phyloP scores from a whole-genome alignment of 2,113 vertebrate genomes.

The Andinoacara biseriatus region DNA sequence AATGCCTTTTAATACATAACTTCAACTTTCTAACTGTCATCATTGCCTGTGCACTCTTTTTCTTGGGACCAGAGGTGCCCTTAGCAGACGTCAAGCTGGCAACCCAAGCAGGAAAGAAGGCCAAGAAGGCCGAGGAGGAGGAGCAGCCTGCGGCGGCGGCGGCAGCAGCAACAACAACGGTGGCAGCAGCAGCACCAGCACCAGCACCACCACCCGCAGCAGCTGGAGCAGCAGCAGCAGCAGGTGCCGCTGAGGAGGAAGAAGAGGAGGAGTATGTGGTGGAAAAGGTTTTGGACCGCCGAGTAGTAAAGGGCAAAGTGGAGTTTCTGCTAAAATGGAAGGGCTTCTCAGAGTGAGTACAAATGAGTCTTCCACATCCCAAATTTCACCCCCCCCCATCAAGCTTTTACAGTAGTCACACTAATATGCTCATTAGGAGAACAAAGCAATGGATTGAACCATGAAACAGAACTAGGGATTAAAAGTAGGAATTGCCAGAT shows the following conservation, averaged over 20 bases:
- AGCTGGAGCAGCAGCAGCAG: conserved; percentile 58
- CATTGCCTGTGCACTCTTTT: background rate
- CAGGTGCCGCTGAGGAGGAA: conserved; percentile 84
- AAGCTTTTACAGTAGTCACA: background rate
- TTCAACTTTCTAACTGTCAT: background rate
- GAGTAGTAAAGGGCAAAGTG: conserved; percentile 92
- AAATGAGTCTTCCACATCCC: background rate
- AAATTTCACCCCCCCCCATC: background rate
- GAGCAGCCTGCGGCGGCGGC: conserved; percentile 80
- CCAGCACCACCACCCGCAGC: background rate
- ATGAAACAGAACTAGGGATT: background rate
- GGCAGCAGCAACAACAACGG: conserved; percentile 75
- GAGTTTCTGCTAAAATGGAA: conserved; percentile 99
- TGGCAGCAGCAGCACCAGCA: too few relatives aligned
- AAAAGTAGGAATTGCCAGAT: background rate
- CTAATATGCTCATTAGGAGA: background rate
- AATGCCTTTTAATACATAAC: background rate
- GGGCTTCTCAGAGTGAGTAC: conserved; percentile 94
- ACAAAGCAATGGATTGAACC: background rate
- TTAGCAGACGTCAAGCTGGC: conserved; percentile 85
- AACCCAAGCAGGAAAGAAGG: conserved; percentile 89
- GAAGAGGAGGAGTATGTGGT: conserved; percentile 99
- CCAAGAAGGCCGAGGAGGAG: conserved; percentile 94
- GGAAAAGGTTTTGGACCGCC: conserved; percentile 93
- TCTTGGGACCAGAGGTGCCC: conserved; percentile 10